These are phyloP conservation scores for Helarctos malayanus DNA, from an alignment of 2,797 vertebrate species.

Conservation along the genomic window DNA sequence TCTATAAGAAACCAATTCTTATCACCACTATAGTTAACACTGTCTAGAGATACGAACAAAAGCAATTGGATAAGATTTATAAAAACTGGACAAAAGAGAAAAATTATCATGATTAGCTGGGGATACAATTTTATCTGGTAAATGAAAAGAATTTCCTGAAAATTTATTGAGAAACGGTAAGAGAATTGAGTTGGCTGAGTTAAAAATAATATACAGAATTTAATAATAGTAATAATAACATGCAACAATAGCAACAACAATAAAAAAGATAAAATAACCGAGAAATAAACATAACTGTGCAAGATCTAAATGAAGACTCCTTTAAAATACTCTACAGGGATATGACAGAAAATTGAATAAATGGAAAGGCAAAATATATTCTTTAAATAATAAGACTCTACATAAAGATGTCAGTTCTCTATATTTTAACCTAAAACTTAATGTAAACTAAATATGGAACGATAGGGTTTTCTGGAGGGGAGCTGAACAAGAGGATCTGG, in stretches of 20 bases:
- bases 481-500: background rate
- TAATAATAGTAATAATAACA: background rate
- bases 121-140: background rate
- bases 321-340: background rate
- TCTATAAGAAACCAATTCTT: background rate
- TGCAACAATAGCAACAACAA: background rate
- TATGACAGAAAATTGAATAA: background rate
- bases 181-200: background rate
- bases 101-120: background rate
- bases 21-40: conserved; percentile 19
- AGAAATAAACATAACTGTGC: background rate
- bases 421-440: background rate
- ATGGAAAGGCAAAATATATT: background rate
- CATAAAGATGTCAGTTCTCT: background rate
- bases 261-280: background rate
- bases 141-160: background rate
- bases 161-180: background rate
- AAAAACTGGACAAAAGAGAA: background rate
- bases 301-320: background rate
- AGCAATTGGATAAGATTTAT: background rate
- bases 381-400: background rate
- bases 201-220: conserved; percentile 20
- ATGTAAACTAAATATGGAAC: background rate
- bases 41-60: background rate
- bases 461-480: background rate